Conservation (phyloP, 1,140 invertebrate genomes). For the Phenacoccus solenopsis region DNA sequence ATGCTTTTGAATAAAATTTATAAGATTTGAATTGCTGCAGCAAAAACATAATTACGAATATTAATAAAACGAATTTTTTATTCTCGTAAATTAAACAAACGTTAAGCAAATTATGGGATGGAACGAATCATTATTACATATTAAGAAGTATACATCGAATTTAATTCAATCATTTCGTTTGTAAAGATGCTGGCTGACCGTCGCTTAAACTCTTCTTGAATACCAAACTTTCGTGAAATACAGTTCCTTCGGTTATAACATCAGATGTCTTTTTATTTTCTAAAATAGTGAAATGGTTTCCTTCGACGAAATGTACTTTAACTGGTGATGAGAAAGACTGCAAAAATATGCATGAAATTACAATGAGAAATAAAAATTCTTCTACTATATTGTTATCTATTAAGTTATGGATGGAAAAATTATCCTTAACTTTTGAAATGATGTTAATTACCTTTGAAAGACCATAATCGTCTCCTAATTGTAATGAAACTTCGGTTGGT, state of each 20-base stretch:
- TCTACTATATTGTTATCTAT: not conserved
- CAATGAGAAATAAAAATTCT: not conserved
- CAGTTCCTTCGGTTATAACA: conserved; percentile 40
- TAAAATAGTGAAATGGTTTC: conserved; percentile 56
- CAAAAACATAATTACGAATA: too few species aligned
- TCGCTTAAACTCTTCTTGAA: not conserved
- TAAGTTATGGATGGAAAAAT: not conserved
- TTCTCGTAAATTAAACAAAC: too few species aligned
- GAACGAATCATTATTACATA: too few species aligned
- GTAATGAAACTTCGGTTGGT: conserved; percentile 39
- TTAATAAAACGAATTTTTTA: too few species aligned
- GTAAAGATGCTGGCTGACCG: not conserved
- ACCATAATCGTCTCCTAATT: conserved; percentile 48
- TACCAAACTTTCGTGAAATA: not conserved
- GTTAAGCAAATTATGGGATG: not conserved
- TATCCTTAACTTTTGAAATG: not conserved
- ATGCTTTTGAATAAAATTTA: too few species aligned
- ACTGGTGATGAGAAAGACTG: conserved; percentile 35
- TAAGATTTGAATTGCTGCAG: too few species aligned
- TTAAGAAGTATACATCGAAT: too few species aligned
- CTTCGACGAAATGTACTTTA: conserved; percentile 44
- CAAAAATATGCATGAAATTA: conserved; percentile 13
- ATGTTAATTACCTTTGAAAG: conserved; percentile 37
- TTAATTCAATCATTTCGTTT: not conserved
- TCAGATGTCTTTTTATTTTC: conserved; percentile 46